These are phyloP conservation scores for Rhabdophis nuchalis DNA, from an alignment of 2,797 vertebrate genomes.

Conservation along the genomic window DNA sequence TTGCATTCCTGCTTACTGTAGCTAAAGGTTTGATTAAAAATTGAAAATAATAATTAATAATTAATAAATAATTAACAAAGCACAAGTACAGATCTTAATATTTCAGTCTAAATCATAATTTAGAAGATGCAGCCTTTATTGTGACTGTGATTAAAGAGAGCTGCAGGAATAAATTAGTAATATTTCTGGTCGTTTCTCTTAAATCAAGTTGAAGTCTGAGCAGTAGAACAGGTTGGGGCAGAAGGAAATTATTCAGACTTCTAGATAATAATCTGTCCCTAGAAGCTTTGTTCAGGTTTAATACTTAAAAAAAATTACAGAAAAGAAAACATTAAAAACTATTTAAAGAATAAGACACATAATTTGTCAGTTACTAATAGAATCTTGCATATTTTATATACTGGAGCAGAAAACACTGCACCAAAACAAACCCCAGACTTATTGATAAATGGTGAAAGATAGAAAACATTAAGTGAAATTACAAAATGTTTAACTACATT, in stretches of 20 bases:
- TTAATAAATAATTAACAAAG: neutral
- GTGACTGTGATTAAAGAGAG: neutral
- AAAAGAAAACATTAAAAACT: neutral
- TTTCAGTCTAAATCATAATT: neutral
- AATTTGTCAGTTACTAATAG: neutral
- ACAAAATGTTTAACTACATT: neutral
- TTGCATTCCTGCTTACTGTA: neutral
- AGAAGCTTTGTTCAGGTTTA: neutral
- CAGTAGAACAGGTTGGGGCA: neutral
- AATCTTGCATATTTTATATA: neutral
- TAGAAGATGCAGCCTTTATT: neutral
- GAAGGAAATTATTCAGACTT: neutral
- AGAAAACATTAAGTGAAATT: neutral
- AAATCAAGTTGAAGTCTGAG: neutral
- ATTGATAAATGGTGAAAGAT: neutral
- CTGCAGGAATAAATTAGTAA: neutral
- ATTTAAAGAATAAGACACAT: neutral
- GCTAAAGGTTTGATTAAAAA: neutral
- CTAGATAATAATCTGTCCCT: neutral
- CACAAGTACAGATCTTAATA: neutral
- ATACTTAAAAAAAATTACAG: neutral
- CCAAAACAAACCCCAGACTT: neutral
- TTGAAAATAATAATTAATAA: neutral
- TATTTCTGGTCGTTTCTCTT: neutral
- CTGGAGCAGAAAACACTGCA: neutral